These are phyloP conservation scores for Ceyx cyanopectus DNA, from an alignment of 2,113 vertebrate genomes.

Conservation along the genomic window DNA sequence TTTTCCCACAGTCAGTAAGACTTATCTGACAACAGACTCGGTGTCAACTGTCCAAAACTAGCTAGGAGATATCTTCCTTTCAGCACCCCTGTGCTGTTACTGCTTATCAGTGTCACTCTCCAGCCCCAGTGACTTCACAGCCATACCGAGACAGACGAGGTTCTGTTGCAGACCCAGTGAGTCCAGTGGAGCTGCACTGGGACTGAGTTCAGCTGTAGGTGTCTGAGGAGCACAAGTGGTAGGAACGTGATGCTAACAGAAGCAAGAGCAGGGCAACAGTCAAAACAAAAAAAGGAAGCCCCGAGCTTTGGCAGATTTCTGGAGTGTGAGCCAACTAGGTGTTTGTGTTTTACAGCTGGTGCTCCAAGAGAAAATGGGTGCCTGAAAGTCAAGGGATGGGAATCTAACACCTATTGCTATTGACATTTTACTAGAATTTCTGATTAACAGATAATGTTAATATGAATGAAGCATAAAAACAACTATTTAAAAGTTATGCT, in stretches of 20 bases:
- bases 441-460: neutral
- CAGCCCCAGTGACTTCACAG: constrained; percentile 59
- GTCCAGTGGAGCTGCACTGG: neutral
- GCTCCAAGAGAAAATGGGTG: constrained; percentile 1
- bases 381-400: neutral
- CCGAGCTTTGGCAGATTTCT: constrained; percentile 38
- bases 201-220: neutral
- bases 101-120: constrained; percentile 64
- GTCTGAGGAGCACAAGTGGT: constrained; percentile 38
- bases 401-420: neutral
- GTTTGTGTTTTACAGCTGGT: constrained; percentile 20
- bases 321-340: constrained; percentile 41
- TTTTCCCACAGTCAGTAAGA: constrained; percentile 70
- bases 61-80: constrained; percentile 74
- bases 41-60: constrained; percentile 73
- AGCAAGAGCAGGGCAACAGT: constrained; percentile 4
- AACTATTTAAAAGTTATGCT: neutral
- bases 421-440: neutral
- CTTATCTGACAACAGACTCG: constrained; percentile 61
- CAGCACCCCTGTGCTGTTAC: constrained; percentile 45
- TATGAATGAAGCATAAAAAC: neutral
- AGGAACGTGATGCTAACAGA: constrained; percentile 53
- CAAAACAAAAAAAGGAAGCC: constrained; percentile 50
- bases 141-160: constrained; percentile 30
- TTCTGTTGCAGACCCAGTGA: constrained; percentile 8